Evolutionary conservation across 2,797 vertebrate genomes (phyloP).

Genomic region (Platalea minor): DNA sequence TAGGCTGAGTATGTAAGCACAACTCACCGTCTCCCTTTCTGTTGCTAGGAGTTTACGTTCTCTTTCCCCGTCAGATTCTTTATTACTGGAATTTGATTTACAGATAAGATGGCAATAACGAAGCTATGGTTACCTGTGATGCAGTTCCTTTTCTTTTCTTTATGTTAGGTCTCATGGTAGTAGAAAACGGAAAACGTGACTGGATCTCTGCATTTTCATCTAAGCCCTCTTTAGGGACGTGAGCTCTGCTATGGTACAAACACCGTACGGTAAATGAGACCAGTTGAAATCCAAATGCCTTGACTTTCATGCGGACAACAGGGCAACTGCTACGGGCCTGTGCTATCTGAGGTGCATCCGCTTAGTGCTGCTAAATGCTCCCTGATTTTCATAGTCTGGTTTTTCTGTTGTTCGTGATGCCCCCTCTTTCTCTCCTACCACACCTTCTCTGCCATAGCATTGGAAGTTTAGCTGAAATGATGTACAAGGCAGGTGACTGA

Average conservation of each 20-base stretch:
- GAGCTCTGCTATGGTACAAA: neutral
- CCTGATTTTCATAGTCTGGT: neutral
- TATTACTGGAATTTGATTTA: neutral
- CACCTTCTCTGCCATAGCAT: neutral
- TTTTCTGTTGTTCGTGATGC: rapidly evolving
- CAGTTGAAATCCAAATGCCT: neutral
- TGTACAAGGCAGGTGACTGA: neutral
- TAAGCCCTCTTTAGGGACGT: rapidly evolving
- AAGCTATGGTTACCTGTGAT: neutral
- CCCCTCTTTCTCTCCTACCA: neutral
- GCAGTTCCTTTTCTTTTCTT: neutral
- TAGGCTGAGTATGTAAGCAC: neutral
- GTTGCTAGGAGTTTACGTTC: neutral
- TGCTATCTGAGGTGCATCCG: neutral
- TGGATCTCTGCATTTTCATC: neutral
- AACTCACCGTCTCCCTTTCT: neutral
- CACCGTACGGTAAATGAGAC: neutral
- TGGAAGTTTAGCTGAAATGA: neutral
- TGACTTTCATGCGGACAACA: neutral
- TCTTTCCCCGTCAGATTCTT: neutral
- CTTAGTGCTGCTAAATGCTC: neutral
- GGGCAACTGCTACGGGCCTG: neutral
- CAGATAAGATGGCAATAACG: neutral
- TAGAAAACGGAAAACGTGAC: neutral
- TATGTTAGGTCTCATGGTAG: neutral